Evolutionary conservation across 2,888 invertebrate species (phyloP).

Genomic region (Unio pictorum): DNA sequence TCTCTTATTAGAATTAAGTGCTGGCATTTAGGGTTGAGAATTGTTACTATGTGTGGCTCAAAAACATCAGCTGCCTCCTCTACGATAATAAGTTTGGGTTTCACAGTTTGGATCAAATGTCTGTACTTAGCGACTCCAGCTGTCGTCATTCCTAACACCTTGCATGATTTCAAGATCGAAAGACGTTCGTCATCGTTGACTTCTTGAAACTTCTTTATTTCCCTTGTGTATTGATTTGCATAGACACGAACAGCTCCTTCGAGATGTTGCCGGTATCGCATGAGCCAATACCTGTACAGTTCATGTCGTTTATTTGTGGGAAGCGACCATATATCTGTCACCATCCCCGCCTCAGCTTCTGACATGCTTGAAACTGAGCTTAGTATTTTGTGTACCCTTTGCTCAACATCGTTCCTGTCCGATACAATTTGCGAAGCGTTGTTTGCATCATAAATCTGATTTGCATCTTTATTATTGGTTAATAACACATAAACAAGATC

Average conservation of each 20-base stretch:
- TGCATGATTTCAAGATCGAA: constrained; percentile 42
- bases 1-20: constrained; percentile 89
- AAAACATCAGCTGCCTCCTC: constrained; percentile 92
- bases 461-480: no score
- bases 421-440: no score
- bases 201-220: constrained; percentile 34
- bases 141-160: constrained; percentile 68
- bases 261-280: constrained; percentile 30
- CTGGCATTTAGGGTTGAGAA: constrained; percentile 81
- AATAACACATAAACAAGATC: no score
- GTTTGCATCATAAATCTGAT: no score
- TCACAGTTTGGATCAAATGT: constrained; percentile 53
- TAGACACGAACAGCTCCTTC: constrained; percentile 18
- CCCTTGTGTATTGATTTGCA: constrained; percentile 32
- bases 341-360: constrained; percentile 23
- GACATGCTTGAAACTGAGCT: constrained; percentile 17
- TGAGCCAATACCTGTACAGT: constrained; percentile 70
- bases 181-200: constrained; percentile 43
- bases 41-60: constrained; percentile 85
- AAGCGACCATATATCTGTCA: constrained; percentile 53
- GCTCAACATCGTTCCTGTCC: no score
- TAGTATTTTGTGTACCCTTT: no score
- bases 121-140: constrained; percentile 65
- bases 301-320: constrained; percentile 69
- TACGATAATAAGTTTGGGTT: constrained; percentile 74